Evolutionary conservation across 1,140 invertebrate genomes (phyloP).

Genomic region (Drosophila persimilis): DNA sequence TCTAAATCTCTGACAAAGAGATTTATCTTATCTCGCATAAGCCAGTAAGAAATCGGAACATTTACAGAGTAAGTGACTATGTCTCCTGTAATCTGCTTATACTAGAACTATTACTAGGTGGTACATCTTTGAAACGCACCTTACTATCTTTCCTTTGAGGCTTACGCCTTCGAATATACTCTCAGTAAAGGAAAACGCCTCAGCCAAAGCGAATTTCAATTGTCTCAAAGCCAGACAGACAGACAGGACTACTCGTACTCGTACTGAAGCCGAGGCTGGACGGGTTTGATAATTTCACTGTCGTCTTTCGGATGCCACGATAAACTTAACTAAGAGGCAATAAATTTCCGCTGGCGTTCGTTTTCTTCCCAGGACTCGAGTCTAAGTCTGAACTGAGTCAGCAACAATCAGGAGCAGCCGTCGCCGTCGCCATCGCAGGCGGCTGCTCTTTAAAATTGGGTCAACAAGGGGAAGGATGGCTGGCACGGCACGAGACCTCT

Average conservation of each 20-base stretch:
- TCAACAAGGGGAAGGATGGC: conserved; percentile 42
- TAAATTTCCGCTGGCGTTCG: conserved; percentile 65
- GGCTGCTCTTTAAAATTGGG: conserved; percentile 69
- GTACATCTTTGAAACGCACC: too few relatives aligned
- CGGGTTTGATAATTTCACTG: conserved; percentile 64
- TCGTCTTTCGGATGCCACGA: conserved; percentile 53
- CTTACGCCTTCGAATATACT: not conserved
- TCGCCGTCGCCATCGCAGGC: not conserved
- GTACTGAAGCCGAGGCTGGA: conserved; percentile 41
- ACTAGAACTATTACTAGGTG: too few relatives aligned
- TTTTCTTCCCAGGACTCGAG: conserved; percentile 18
- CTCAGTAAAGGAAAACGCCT: conserved; percentile 32
- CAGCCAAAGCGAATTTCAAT: conserved; percentile 67
- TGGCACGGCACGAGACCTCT: conserved; percentile 13
- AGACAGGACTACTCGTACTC: not conserved
- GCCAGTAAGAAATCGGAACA: too few relatives aligned
- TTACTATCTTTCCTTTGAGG: not conserved
- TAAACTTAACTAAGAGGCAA: conserved; percentile 81
- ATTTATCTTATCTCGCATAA: too few relatives aligned
- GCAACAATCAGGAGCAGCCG: conserved; percentile 37
- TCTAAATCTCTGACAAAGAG: too few relatives aligned
- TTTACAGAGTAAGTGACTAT: too few relatives aligned
- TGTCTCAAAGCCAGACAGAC: conserved; percentile 55
- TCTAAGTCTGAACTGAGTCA: conserved; percentile 55
- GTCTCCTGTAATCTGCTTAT: not conserved